Evolutionary conservation across 2,888 invertebrate species (phyloP).

Genomic region (Hirtodrosophila duncani): DNA sequence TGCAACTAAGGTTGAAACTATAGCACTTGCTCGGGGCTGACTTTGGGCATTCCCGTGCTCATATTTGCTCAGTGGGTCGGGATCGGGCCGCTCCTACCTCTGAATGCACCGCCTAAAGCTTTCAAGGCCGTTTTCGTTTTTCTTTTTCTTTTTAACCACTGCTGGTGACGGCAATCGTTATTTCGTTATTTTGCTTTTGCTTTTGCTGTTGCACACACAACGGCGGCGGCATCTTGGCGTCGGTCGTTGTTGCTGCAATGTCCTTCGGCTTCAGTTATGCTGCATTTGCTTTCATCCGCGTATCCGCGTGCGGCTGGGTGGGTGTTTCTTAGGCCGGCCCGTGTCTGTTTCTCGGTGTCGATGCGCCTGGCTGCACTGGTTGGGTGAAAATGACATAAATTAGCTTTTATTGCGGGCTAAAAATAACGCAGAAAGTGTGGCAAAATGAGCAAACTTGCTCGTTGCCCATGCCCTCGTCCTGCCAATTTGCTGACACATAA

Average conservation of each 20-base stretch:
- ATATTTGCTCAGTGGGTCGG: too few species aligned
- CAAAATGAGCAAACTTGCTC: neutral
- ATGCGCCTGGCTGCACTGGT: neutral
- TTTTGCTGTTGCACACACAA: conserved; percentile 23
- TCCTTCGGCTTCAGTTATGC: conserved; percentile 46
- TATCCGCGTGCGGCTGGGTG: conserved; percentile 20
- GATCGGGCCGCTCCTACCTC: conserved; percentile 15
- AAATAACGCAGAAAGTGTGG: conserved; percentile 24
- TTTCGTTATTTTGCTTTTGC: conserved; percentile 13
- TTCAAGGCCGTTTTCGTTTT: conserved; percentile 43
- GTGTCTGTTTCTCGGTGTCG: too few species aligned
- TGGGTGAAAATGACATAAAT: conserved; percentile 23
- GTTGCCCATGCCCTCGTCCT: conserved; percentile 11
- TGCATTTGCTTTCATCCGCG: conserved; percentile 18
- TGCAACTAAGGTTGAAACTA: conserved; percentile 13
- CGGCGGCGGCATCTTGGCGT: conserved; percentile 31
- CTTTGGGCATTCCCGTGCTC: neutral
- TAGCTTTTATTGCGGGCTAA: conserved; percentile 38
- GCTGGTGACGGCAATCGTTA: conserved; percentile 16
- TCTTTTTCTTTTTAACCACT: conserved; percentile 8
- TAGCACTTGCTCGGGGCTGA: conserved; percentile 35
- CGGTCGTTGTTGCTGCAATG: conserved; percentile 20
- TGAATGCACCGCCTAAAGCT: conserved; percentile 21
- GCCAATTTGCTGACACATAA: conserved; percentile 20
- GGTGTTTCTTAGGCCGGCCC: too few species aligned